Base-by-base conservation (phyloP, 2,888 invertebrate genomes). In the Ditula angustiorana region DNA sequence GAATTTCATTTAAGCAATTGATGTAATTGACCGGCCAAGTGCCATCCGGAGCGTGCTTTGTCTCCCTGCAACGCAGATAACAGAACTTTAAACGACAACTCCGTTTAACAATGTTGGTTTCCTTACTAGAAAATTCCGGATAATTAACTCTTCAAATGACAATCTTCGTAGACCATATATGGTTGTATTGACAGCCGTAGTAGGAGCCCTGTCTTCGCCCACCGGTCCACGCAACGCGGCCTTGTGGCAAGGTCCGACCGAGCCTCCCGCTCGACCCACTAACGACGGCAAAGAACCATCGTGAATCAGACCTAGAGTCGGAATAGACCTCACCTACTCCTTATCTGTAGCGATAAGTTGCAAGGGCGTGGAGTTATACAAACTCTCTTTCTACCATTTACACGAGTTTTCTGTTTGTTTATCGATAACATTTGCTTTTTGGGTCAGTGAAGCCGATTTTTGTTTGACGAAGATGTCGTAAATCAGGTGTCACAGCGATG, bases 1-100 rank as follows among this genome's bases (percentile, higher is more conserved):
- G 87, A 88, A 90, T 89, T 89, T 88, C 87, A 90, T 91, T 92
- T 86, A 82, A 88, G 86, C 92, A 91, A 91, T 92, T 92, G 90
- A 83, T 76, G 88, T 91, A 92, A 92, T 92, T 92, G 90, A 83
- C 78, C 81, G 78, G 82, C 81, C 82, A 76, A 72, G 77, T 83
- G 84, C 81, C 87, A 91, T 91, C 92, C 92, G 90, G 88, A 88
- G 79, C 79, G 70, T 74, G 78, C 81, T 78, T 82, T 80, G 83
- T 83, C 83, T 85, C 78, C 79, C 75, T 41, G 23, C 30, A 33
- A 52, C 23, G 23, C n/a, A 41, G n/a, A 28, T 67, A 47, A 67
- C 59, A 62, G 61, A 62, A 57, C 52, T 70, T 68, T 26, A 67
- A 62, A 64, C 41, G 24, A 55, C 44, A 26, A 50, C 23, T 58